Conservation (phyloP, 2,113 vertebrate species). For the Turnix velox region DNA sequence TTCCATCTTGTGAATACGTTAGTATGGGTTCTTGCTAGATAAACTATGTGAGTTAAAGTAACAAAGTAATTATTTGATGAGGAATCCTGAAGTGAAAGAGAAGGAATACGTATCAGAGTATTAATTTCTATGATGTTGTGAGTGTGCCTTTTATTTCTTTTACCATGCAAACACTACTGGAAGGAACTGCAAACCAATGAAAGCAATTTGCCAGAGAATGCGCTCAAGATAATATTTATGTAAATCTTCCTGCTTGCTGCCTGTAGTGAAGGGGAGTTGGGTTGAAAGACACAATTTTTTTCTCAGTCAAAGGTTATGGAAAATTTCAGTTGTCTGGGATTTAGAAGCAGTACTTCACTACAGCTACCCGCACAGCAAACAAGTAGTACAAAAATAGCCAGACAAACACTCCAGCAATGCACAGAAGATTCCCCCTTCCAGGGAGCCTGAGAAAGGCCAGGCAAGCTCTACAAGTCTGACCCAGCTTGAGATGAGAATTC, state of each 20-base stretch:
- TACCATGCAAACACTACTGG: background rate
- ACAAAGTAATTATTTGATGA: background rate
- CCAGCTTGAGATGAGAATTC: background rate
- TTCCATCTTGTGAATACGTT: background rate
- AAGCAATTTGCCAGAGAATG: background rate
- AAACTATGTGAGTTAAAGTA: background rate
- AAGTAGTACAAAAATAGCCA: conserved; percentile 28
- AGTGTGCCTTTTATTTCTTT: background rate
- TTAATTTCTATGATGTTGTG: background rate
- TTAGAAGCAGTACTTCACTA: background rate
- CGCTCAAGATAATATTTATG: conserved; percentile 9
- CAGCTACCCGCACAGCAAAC: background rate
- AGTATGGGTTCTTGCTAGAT: background rate
- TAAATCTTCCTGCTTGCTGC: background rate
- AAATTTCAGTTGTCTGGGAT: conserved; percentile 22
- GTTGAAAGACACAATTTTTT: background rate
- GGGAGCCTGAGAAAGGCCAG: conserved; percentile 45
- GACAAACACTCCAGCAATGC: conserved; percentile 27
- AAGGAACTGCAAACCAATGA: background rate
- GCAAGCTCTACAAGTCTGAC: background rate
- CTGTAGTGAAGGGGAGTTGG: background rate
- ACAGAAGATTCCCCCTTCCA: background rate
- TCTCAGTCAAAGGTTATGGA: conserved; percentile 14
- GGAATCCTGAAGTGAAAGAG: background rate
- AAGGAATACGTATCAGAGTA: background rate